Evolutionary conservation across 2,888 invertebrate species (phyloP).

Genomic region (Cerceris ruficornis): DNA sequence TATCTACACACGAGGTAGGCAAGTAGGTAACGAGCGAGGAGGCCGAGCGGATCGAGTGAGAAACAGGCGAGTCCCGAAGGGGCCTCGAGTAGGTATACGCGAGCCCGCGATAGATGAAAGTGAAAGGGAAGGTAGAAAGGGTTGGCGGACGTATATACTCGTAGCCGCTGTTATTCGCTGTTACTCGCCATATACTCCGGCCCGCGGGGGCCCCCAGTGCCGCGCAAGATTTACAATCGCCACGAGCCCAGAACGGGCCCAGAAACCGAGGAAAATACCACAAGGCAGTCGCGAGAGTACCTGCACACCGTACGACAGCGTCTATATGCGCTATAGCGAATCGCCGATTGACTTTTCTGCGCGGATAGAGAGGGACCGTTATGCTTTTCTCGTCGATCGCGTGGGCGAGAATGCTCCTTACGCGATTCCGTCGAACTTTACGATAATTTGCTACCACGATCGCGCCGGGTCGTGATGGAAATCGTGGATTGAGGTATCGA

Average conservation of each 20-base stretch:
- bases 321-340: constrained; percentile 3
- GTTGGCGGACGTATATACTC: constrained; percentile 72
- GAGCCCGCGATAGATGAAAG: constrained; percentile 78
- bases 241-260: constrained; percentile 62
- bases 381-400: constrained; percentile 39
- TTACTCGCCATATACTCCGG: constrained; percentile 57
- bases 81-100: constrained; percentile 60
- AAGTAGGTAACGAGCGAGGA: constrained; percentile 44
- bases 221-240: constrained; percentile 73
- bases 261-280: constrained; percentile 64
- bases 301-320: constrained; percentile 34
- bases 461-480: constrained; percentile 5
- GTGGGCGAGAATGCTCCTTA: constrained; percentile 44
- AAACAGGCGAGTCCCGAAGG: constrained; percentile 60
- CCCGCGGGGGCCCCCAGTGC: constrained; percentile 52
- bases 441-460: constrained; percentile 43
- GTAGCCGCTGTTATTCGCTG: constrained; percentile 61
- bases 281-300: constrained; percentile 39
- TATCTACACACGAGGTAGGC: constrained; percentile 75
- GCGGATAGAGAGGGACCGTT: constrained; percentile 27
- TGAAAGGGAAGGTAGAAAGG: constrained; percentile 82
- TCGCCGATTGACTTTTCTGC: constrained; percentile 39
- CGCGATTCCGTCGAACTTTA: constrained; percentile 36
- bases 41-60: constrained; percentile 49
- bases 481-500: constrained; percentile 4